Base-by-base conservation (phyloP, 2,797 vertebrate species). In the Gastrophryne carolinensis region DNA sequence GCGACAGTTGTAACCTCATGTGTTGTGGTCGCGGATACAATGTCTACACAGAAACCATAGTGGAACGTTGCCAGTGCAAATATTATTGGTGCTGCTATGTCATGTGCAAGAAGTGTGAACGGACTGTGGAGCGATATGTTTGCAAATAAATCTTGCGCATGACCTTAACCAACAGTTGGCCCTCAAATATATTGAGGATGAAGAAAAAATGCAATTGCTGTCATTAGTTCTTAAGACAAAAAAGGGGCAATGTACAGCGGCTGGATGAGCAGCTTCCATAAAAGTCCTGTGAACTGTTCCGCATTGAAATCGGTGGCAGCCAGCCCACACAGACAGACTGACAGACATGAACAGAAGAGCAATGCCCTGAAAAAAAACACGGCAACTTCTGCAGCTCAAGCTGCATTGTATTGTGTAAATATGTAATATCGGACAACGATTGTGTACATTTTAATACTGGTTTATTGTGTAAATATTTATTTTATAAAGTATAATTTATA, bases 51-150 rank as follows among this genome's bases (percentile, higher is more conserved):
- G 91, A 93, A 80, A 87, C 82, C 63, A 75, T 92, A 75, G 80
- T 84, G 64, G 91, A 92, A 75, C 79, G 90, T 5, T 93, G 91
- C 52, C 89, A 85, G 80, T 93, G 91, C 83, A 89, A 83, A 39
- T 90, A 92, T 58, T 85, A 86, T 84, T 93, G 91, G 91, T 93
- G 91, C 84, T 93, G 91, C 79, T 89, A 91, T 0, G 91, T 93
- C 79, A 84, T 79, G 70, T 92, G 91, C 84, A 84, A 87, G 84
- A 90, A 81, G 44, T 93, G 91, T 41, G 73, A 83, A 34, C 82
- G 80, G 70, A 82, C 79, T 7, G 87, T 89, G 47, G 83, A 91
- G 58, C 84, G 86, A 74, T 84, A 92, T 0, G 88, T 93, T 74
- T 93, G 91, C 75, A 93, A 92, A 27, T 92, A 23, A 81, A 24